A percentile compares a stretch with the other conserved stretches of the same genome.
These are phyloP conservation scores for Cyrtodaria siliqua DNA, from an alignment of 2,888 invertebrate genomes.

Conservation along the genomic window DNA sequence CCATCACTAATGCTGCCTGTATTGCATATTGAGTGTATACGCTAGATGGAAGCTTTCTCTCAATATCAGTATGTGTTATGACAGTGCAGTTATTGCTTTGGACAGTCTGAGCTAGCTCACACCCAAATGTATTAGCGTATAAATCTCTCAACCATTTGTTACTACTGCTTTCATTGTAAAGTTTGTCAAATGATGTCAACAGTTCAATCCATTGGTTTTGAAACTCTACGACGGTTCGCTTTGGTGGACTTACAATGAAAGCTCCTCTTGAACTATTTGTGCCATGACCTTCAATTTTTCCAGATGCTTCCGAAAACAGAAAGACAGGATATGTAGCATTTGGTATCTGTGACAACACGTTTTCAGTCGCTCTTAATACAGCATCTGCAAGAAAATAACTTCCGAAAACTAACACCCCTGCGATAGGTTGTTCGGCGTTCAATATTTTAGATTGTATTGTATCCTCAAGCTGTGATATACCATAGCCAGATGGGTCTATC, in stretches of 20 bases:
- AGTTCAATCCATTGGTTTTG: not conserved
- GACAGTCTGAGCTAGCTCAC: constrained; percentile 23
- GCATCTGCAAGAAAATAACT: constrained; percentile 23
- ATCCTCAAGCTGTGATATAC: not conserved
- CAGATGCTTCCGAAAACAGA: constrained; percentile 48
- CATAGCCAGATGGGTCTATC: too few relatives aligned
- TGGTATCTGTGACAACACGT: constrained; percentile 1
- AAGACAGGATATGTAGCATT: constrained; percentile 28
- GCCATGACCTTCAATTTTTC: constrained; percentile 23
- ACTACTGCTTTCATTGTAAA: not conserved
- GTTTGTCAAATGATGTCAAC: not conserved
- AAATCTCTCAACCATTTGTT: constrained; percentile 38
- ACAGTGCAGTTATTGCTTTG: constrained; percentile 10
- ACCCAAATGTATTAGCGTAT: constrained; percentile 25
- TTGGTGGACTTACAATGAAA: constrained; percentile 48
- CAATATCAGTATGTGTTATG: constrained; percentile 2
- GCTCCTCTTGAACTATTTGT: constrained; percentile 47
- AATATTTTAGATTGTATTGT: constrained; percentile 19
- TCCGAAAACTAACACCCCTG: constrained; percentile 48
- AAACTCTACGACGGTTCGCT: constrained; percentile 21
- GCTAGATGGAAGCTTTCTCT: constrained; percentile 8
- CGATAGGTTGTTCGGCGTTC: constrained; percentile 16
- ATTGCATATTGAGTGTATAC: constrained; percentile 52
- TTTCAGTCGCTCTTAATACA: constrained; percentile 34
- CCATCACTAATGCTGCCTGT: constrained; percentile 39